A percentile compares a stretch with the other conserved stretches of the same genome.
These are phyloP conservation scores for Ferrisia virgata DNA, from an alignment of 2,888 invertebrate genomes.

Conservation along the genomic window DNA sequence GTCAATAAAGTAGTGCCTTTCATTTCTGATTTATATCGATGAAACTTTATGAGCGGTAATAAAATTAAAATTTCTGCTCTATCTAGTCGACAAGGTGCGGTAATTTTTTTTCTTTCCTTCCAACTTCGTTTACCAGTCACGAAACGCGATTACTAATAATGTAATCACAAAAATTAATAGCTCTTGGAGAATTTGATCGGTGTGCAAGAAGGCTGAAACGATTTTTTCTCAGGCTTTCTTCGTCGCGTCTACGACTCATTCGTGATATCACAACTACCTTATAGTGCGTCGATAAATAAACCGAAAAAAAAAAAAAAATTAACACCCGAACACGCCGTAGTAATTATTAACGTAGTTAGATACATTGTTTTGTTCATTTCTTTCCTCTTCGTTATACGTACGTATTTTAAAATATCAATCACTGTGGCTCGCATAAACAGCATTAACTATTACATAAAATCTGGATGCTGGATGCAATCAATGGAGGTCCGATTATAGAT, in stretches of 20 bases:
- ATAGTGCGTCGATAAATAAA: background rate
- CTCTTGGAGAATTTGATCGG: slow-evolving; percentile 1
- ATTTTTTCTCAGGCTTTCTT: slow-evolving; percentile 13
- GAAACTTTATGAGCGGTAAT: slow-evolving; percentile 27
- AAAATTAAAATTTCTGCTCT: slow-evolving; percentile 20
- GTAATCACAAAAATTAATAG: slow-evolving; percentile 19
- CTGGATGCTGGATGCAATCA: too few relatives aligned
- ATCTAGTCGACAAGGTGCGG: background rate
- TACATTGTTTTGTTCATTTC: background rate
- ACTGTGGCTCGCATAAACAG: too few relatives aligned
- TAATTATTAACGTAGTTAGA: background rate
- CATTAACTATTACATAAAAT: too few relatives aligned
- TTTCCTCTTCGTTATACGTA: too few relatives aligned
- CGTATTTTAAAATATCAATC: too few relatives aligned
- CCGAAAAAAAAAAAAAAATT: background rate
- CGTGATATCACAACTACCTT: background rate
- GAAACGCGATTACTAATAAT: slow-evolving; percentile 7
- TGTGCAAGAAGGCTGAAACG: background rate
- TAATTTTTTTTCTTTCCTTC: background rate
- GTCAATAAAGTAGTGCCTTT: slow-evolving; percentile 18
- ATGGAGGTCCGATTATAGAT: too few relatives aligned
- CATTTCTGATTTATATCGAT: slow-evolving; percentile 29
- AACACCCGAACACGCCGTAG: background rate
- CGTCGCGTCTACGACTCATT: background rate
- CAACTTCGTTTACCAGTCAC: slow-evolving; percentile 19